Percentiles rank a stretch among this genome's conserved stretches.
These are phyloP conservation scores for Odontophorus gujanensis DNA, from an alignment of 2,113 vertebrate genomes.

Conservation along the genomic window DNA sequence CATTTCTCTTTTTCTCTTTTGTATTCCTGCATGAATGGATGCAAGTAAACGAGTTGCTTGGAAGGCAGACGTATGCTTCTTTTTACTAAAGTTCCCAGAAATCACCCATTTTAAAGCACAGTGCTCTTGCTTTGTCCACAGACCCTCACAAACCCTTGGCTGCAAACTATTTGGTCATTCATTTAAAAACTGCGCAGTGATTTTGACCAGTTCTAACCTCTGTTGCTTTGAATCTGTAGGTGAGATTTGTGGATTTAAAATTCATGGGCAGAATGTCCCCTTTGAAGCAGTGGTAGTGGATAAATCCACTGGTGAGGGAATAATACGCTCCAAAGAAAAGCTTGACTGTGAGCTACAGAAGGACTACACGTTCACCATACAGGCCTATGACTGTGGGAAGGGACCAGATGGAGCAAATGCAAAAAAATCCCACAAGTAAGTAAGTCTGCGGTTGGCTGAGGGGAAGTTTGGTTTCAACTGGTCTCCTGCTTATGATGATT, in stretches of 20 bases:
- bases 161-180: constrained; percentile 83
- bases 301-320: constrained; percentile 94
- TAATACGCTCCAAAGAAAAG: constrained; percentile 92
- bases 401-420: constrained; percentile 88
- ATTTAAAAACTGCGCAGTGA: not conserved
- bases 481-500: not conserved
- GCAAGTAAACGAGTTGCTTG: constrained; percentile 95
- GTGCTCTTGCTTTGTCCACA: constrained; percentile 89
- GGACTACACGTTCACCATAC: constrained; percentile 95
- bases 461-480: not conserved
- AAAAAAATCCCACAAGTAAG: constrained; percentile 99
- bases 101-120: constrained; percentile 86
- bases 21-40: constrained; percentile 98
- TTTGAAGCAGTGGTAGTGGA: constrained; percentile 98
- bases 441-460: not conserved
- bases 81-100: constrained; percentile 83
- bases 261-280: constrained; percentile 94
- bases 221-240: constrained; percentile 78
- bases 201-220: not conserved
- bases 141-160: constrained; percentile 89
- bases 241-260: constrained; percentile 99
- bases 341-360: constrained; percentile 98
- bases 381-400: constrained; percentile 96
- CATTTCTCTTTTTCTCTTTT: constrained; percentile 81
- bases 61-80: constrained; percentile 85